phyloP scores from a whole-genome alignment of 2,888 invertebrate species.

The Drosophila meridionalis region DNA sequence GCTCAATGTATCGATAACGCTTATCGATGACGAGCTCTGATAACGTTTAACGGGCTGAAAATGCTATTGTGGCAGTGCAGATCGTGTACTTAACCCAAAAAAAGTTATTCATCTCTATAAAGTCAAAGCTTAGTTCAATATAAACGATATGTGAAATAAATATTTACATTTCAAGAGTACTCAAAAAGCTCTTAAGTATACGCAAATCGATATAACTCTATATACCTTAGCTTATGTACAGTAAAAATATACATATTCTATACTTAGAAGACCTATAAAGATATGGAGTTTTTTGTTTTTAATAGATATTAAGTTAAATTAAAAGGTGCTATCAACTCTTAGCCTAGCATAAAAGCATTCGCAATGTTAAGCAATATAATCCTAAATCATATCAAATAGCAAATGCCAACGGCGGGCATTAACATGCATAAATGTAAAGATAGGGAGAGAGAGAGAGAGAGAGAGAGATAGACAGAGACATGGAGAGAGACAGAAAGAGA shows the following conservation, averaged over 20 bases:
- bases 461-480: not conserved
- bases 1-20: slow-evolving; percentile 27
- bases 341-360: slow-evolving; percentile 19
- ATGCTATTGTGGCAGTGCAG: slow-evolving; percentile 46
- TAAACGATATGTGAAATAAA: slow-evolving; percentile 2
- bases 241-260: not conserved
- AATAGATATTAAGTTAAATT: not conserved
- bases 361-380: slow-evolving; percentile 4
- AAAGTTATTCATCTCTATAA: slow-evolving; percentile 10
- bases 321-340: slow-evolving; percentile 18
- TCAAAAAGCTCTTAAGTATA: slow-evolving; percentile 7
- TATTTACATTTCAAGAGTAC: not conserved
- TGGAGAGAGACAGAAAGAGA: slow-evolving; percentile 1
- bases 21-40: slow-evolving; percentile 8
- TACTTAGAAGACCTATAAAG: not conserved
- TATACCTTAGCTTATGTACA: slow-evolving; percentile 18
- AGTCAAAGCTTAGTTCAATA: slow-evolving; percentile 12
- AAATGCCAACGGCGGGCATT: not conserved
- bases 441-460: not conserved
- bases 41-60: slow-evolving; percentile 40
- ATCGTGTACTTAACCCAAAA: slow-evolving; percentile 43
- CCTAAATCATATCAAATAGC: slow-evolving; percentile 10
- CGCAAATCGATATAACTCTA: not conserved
- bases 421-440: slow-evolving; percentile 28
- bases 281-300: not conserved